Percentiles rank a stretch among this genome's conserved stretches.
These are phyloP conservation scores for Miltochrista miniata DNA, from an alignment of 2,888 invertebrate genomes.

Conservation along the genomic window DNA sequence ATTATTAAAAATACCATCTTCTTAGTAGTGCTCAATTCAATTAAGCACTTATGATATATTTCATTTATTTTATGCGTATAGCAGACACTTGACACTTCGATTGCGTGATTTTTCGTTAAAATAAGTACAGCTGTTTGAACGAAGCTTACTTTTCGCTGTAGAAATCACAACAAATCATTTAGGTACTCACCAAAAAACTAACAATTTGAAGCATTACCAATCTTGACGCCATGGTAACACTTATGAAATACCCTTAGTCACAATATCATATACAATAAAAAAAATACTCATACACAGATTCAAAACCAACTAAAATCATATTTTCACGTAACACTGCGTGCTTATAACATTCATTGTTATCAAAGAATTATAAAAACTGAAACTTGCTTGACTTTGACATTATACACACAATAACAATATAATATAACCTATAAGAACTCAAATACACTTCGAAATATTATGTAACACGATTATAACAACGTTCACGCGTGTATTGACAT, in stretches of 20 bases:
- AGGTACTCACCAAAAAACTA: constrained; percentile 47
- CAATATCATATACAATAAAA: not conserved
- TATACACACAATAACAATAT: not conserved
- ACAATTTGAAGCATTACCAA: constrained; percentile 24
- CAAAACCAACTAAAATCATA: not conserved
- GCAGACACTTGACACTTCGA: too few species aligned
- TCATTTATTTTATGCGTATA: too few species aligned
- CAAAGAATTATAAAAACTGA: not conserved
- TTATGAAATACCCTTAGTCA: not conserved
- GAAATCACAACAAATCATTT: too few species aligned
- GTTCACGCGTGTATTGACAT: not conserved
- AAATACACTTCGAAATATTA: not conserved
- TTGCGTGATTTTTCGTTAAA: too few species aligned
- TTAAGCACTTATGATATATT: too few species aligned
- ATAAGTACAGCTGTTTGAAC: too few species aligned
- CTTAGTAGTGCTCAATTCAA: too few species aligned
- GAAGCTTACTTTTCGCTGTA: too few species aligned
- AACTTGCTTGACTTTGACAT: not conserved
- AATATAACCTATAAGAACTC: not conserved
- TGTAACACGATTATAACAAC: not conserved
- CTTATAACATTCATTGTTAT: not conserved
- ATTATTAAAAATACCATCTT: too few species aligned
- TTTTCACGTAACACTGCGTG: not conserved
- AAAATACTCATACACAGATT: not conserved
- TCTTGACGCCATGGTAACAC: constrained; percentile 6